Base-by-base conservation (phyloP, 2,888 invertebrate genomes). In the Hetaerina titia region DNA sequence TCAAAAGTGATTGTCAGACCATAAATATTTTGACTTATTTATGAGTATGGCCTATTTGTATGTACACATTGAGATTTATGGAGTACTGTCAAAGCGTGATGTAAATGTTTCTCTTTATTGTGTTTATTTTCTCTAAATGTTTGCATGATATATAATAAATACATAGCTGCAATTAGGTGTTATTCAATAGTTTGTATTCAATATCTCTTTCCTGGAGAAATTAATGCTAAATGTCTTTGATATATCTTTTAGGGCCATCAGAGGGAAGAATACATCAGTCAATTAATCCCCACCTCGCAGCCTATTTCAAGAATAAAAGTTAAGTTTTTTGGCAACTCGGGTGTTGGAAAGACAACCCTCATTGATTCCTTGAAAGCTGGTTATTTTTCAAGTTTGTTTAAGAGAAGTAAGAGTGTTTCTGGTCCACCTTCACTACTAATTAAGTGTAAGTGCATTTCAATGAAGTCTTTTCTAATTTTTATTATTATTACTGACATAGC, bases 311-410 rank as follows among this genome's bases (percentile, higher is more conserved):
- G 98, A 81, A 97, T 98, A 95, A 98, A 98, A 96, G 96, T 98
- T 95, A 98, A 98, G 96, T 96, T 98, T 90, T 97, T 98, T 96
- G 98, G 98, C 0, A 97, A 98, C 96, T 98, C 98, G 95, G 98
- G 98, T 0, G 98, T 98, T 5, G 98, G 98, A n/a, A 98, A 98
- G 96, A 97, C 98, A 11, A 97, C 98, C 0, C 96, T 98, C 90
- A 97, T 98, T 11, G 98, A 98, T 96, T 97, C 98, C 0, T 96
- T 98, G 69, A 98, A 98, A 96, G 97, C 98, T 95, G 98, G 98
- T 2, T 97, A 98, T 95, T 97, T 98, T 96, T 97, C 97, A 96
- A 97, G 98, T 88, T 97, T 98, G 96, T 98, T 98, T 96, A 96
- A 97, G 96, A 96, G 97, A 95, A 97, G 97, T n/a, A 97, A 97